Evolutionary conservation across 2,113 vertebrate species (phyloP), one percentile per base, ranked within the genome.

Genomic region (Cyrtonyx montezumae): DNA sequence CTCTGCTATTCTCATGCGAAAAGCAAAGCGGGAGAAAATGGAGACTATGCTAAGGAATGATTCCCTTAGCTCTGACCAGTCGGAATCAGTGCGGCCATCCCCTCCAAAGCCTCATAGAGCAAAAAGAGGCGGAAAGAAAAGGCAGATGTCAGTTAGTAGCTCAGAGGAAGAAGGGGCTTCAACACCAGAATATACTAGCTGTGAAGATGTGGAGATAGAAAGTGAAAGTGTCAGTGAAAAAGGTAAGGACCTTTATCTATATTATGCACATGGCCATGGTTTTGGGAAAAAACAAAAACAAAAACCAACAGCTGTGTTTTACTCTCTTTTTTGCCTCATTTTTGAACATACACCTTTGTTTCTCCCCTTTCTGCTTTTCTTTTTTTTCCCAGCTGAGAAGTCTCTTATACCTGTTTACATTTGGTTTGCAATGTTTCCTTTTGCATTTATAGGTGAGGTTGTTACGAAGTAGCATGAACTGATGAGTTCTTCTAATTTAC

Each of bases 101-200:
- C 99, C 99, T 91, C 98, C 99, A 56, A 99, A 99, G 93, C 98
- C 99, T 26, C 98, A 99, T 97, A 98, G 99, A 97, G 96, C 98
- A 96, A 99, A 98, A 95, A 97, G 99, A 88, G 98, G 98, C 49
- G 98, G 98, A 95, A 99, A 99, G 97, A 99, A 98, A 98, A 98
- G 99, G 95, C 99, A 99, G 98, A 99, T 99, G 99, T 99, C 99
- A 82, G 99, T 99, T 97, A 99, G 99, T 98, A 99, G 99, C 98
- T 99, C 99, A 49, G 99, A 99, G 97, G 99, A 99, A 97, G 99
- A 99, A 98, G 99, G 99, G 87, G 99, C 99, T 95, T 99, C 99
- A 90, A 99, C 99, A 88, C 99, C 99, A 36, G 99, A 99, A 98
- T 99, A 99, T 98, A 99, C 99, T 96, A 99, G 99, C 97, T 99